Evolutionary conservation across 2,888 invertebrate genomes (phyloP).

Genomic region (Chymomyza procnemis): DNA sequence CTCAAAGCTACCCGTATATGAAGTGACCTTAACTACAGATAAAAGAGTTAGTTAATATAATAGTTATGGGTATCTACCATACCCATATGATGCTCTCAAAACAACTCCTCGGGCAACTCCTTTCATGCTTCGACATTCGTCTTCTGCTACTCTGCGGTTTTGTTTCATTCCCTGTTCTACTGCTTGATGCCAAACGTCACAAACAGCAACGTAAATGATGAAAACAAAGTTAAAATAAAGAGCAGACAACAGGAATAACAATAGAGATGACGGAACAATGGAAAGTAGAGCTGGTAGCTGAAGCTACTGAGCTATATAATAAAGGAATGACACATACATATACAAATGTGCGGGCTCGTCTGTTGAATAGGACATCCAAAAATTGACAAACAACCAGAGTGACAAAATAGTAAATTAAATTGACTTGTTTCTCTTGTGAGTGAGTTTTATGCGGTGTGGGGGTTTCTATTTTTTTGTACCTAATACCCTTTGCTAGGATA

Average conservation of each 20-base stretch:
- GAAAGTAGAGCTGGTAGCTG: background rate
- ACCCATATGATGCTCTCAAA: too few relatives aligned
- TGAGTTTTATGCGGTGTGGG: background rate
- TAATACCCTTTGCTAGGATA: background rate
- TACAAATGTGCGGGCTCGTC: background rate
- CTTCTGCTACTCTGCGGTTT: background rate
- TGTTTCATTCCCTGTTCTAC: background rate
- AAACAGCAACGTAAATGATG: background rate
- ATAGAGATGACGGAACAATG: background rate
- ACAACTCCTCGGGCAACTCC: too few relatives aligned
- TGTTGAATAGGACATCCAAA: slow-evolving; percentile 17
- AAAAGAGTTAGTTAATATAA: too few relatives aligned
- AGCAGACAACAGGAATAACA: background rate
- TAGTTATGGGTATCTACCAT: too few relatives aligned
- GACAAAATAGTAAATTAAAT: slow-evolving; percentile 67
- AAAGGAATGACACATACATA: slow-evolving; percentile 41
- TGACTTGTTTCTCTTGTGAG: slow-evolving; percentile 42
- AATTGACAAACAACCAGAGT: slow-evolving; percentile 60
- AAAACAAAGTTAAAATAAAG: background rate
- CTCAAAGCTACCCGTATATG: too few relatives aligned
- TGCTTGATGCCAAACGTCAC: background rate
- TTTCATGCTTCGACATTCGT: too few relatives aligned
- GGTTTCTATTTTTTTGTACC: background rate
- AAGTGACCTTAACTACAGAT: too few relatives aligned
- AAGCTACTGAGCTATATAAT: slow-evolving; percentile 21